These are phyloP conservation scores for Callipepla californica DNA, from an alignment of 2,113 vertebrate species.

Conservation along the genomic window DNA sequence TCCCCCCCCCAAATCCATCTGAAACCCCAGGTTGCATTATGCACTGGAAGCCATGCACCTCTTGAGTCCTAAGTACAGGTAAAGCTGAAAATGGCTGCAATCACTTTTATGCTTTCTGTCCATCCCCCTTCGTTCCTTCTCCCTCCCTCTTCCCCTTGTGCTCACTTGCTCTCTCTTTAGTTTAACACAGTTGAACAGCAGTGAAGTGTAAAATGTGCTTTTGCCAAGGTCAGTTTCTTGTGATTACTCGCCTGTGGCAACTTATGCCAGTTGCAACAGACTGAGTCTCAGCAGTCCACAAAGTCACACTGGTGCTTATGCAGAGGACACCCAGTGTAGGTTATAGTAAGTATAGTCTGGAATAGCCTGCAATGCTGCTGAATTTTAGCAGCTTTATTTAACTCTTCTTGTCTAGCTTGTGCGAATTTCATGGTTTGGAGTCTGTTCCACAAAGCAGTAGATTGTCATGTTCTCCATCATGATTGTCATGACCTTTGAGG, in stretches of 20 bases:
- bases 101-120: constrained; percentile 1
- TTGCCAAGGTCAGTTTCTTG: constrained; percentile 82
- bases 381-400: constrained; percentile 61
- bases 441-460: background rate
- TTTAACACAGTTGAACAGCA: constrained; percentile 67
- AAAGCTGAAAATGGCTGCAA: background rate
- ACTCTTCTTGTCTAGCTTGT: background rate
- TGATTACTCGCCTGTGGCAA: constrained; percentile 75
- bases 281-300: constrained; percentile 77
- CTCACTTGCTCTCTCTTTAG: constrained; percentile 63
- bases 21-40: background rate
- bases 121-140: constrained; percentile 12
- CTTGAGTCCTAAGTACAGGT: background rate
- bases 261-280: constrained; percentile 80
- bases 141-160: constrained; percentile 29
- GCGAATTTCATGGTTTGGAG: background rate
- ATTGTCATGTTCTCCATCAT: background rate
- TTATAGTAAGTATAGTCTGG: constrained; percentile 44
- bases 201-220: constrained; percentile 78
- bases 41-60: background rate
- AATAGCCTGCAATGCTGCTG: constrained; percentile 25
- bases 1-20: background rate
- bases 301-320: constrained; percentile 74
- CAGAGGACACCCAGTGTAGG: constrained; percentile 70
- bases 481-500: background rate